Evolutionary conservation across 1,140 invertebrate species (phyloP).

Genomic region (Drosophila sp.): DNA sequence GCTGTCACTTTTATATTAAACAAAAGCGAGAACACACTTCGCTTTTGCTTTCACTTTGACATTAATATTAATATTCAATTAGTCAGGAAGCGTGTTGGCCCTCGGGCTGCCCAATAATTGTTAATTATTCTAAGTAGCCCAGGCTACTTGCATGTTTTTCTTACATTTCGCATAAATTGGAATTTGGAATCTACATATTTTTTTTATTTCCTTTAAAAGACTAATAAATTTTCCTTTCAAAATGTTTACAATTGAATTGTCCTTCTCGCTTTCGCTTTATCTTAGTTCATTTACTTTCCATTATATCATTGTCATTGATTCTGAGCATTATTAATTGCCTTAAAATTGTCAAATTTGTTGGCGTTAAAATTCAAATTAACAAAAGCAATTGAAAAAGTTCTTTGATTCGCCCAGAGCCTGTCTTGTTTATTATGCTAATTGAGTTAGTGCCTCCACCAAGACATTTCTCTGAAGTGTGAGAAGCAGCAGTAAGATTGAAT

Average conservation of each 20-base stretch:
- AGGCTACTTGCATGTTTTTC: constrained; percentile 39
- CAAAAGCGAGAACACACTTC: constrained; percentile 41
- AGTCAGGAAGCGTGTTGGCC: constrained; percentile 46
- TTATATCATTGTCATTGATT: constrained; percentile 12
- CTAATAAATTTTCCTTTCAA: constrained; percentile 35
- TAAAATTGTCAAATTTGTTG: constrained; percentile 58
- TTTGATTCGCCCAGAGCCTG: constrained; percentile 28
- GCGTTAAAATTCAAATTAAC: constrained; percentile 64
- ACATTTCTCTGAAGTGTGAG: neutral
- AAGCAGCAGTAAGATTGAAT: neutral
- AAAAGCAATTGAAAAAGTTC: constrained; percentile 56
- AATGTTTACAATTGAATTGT: constrained; percentile 63
- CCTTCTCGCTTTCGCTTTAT: constrained; percentile 21
- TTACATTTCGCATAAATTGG: constrained; percentile 27
- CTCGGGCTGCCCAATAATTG: constrained; percentile 62
- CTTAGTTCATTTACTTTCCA: constrained; percentile 2
- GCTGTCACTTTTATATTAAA: constrained; percentile 72
- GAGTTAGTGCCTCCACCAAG: constrained; percentile 1
- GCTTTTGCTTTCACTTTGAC: constrained; percentile 65
- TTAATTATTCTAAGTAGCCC: constrained; percentile 77
- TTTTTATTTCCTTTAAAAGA: constrained; percentile 11
- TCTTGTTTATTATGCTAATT: constrained; percentile 59
- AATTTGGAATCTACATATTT: constrained; percentile 19
- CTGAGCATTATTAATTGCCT: constrained; percentile 55
- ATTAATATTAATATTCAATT: constrained; percentile 81